Percentiles rank a stretch among this genome's conserved stretches.
Evolutionary conservation across 2,113 vertebrate genomes (phyloP).

Genomic region (Anser cygnoides): DNA sequence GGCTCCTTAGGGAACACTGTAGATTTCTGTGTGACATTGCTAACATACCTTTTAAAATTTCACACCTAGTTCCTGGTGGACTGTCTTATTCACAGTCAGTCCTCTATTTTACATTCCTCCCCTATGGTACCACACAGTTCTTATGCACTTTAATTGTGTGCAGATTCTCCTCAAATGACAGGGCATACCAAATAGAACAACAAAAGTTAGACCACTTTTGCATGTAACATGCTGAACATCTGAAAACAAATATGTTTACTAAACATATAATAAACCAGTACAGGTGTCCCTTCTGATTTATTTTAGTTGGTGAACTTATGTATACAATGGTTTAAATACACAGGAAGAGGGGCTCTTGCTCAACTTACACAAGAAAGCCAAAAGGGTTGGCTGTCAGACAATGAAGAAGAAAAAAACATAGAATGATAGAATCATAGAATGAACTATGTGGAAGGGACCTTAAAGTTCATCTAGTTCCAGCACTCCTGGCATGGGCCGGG

Average conservation of each 20-base stretch:
- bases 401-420: not conserved
- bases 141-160: not conserved
- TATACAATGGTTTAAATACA: not conserved
- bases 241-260: not conserved
- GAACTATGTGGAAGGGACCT: too few species aligned
- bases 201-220: not conserved
- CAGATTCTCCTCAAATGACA: not conserved
- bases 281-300: not conserved
- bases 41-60: not conserved
- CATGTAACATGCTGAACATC: accelerated
- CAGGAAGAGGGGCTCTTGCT: not conserved
- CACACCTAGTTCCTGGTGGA: not conserved
- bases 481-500: too few species aligned
- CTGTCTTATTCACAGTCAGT: not conserved
- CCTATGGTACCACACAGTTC: accelerated
- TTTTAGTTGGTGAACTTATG: not conserved
- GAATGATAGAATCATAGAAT: too few species aligned
- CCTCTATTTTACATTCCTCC: not conserved
- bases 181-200: not conserved
- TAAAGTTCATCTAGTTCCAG: too few species aligned
- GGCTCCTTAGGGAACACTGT: not conserved
- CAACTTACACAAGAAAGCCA: not conserved
- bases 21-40: not conserved
- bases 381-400: not conserved
- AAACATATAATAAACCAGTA: not conserved